These are phyloP conservation scores for Gallinago jamesoni DNA, from an alignment of 2,113 vertebrate species.

Conservation along the genomic window DNA sequence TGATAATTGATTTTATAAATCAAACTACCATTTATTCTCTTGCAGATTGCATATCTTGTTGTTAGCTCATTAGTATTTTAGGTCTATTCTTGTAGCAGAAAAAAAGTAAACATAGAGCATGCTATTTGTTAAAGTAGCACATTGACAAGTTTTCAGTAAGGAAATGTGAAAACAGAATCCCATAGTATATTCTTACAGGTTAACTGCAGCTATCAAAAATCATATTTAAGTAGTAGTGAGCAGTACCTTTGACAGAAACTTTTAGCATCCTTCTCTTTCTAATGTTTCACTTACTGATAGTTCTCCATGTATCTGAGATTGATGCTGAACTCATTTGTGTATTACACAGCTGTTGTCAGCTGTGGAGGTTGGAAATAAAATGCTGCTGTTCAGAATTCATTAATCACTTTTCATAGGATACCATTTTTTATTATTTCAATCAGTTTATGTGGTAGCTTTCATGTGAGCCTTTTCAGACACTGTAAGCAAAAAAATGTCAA, in stretches of 20 bases:
- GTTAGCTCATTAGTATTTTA: background rate
- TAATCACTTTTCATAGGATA: background rate
- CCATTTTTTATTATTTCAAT: background rate
- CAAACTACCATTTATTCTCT: background rate
- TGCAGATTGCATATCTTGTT: background rate
- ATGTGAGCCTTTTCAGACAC: background rate
- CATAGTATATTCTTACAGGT: background rate
- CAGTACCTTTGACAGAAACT: background rate
- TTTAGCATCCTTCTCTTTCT: background rate
- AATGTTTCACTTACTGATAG: background rate
- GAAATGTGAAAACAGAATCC: background rate
- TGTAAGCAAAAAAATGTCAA: background rate
- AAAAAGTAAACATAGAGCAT: background rate
- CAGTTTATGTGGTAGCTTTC: background rate
- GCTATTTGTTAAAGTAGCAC: background rate
- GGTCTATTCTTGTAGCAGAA: background rate
- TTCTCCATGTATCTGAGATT: background rate
- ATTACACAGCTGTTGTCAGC: background rate
- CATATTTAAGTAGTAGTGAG: background rate
- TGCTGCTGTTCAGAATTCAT: background rate
- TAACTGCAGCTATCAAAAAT: background rate
- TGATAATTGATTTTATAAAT: background rate
- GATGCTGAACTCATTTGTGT: background rate
- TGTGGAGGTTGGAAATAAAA: background rate
- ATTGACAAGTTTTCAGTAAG: background rate